Percentiles rank a stretch among this genome's conserved stretches.
These are phyloP conservation scores for Pteromalus puparum DNA, from an alignment of 1,140 invertebrate genomes.

Conservation along the genomic window DNA sequence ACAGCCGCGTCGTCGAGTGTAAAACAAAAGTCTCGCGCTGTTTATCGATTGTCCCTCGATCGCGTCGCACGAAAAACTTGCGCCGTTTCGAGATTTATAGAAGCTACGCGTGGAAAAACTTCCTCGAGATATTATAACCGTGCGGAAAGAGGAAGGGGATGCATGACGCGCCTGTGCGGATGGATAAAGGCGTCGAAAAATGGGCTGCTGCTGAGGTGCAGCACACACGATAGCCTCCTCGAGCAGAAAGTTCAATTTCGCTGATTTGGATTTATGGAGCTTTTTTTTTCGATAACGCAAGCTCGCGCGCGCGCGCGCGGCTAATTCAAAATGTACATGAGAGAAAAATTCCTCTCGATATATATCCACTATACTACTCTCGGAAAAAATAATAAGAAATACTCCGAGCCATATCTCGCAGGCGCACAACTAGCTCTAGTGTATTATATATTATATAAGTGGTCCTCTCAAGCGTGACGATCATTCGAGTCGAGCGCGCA, in stretches of 20 bases:
- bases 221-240: not conserved
- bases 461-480: not conserved
- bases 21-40: not conserved
- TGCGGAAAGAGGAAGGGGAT: not conserved
- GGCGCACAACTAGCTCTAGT: not conserved
- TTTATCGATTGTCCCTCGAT: not conserved
- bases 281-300: not conserved
- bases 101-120: not conserved
- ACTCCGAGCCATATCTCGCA: not conserved
- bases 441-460: not conserved
- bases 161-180: not conserved
- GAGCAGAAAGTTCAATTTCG: conserved; percentile 29
- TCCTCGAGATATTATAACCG: not conserved
- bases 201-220: not conserved
- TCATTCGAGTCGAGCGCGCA: not conserved
- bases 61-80: not conserved
- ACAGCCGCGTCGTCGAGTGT: not conserved
- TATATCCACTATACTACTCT: not conserved
- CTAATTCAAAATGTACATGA: not conserved
- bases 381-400: not conserved
- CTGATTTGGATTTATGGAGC: conserved; percentile 44
- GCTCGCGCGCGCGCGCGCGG: not conserved
- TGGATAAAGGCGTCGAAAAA: conserved; percentile 17
- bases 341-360: not conserved
- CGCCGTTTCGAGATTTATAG: not conserved